phyloP scores from a whole-genome alignment of 1,140 invertebrate species.

The Drosophila triauraria region DNA sequence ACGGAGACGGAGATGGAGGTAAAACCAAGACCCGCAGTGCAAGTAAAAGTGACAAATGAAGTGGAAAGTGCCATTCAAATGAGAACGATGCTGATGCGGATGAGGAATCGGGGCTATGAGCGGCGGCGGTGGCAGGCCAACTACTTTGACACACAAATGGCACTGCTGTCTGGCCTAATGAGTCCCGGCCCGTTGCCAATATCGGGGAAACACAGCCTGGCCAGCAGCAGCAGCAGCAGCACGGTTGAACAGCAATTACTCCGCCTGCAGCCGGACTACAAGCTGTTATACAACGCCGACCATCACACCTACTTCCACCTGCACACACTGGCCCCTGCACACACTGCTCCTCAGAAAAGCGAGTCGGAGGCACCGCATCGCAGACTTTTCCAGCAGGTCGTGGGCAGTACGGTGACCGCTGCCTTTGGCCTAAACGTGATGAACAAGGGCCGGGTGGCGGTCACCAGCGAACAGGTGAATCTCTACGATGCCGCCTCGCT shows the following conservation, averaged over 20 bases:
- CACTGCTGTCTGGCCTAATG: constrained; percentile 47
- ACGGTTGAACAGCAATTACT: constrained; percentile 66
- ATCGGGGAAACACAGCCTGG: constrained; percentile 48
- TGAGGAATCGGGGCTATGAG: constrained; percentile 21
- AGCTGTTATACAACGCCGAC: constrained; percentile 80
- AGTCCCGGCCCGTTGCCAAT: constrained; percentile 61
- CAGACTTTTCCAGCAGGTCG: constrained; percentile 61
- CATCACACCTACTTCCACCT: constrained; percentile 78
- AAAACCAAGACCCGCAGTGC: constrained; percentile 65
- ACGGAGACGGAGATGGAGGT: constrained; percentile 1
- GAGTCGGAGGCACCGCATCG: constrained; percentile 16
- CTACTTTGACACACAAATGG: constrained; percentile 62
- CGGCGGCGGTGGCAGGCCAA: constrained; percentile 39
- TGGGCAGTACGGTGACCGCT: constrained; percentile 67
- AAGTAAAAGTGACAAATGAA: constrained; percentile 83
- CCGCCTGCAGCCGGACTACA: constrained; percentile 73
- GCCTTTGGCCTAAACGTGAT: constrained; percentile 72
- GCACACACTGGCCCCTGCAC: constrained; percentile 56
- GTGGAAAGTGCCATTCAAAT: constrained; percentile 71
- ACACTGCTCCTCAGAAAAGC: not conserved
- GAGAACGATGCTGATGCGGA: constrained; percentile 42
- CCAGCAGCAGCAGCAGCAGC: constrained; percentile 4
- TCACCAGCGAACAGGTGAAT: constrained; percentile 62
- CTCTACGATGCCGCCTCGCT: constrained; percentile 76
- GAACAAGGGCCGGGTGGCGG: constrained; percentile 18